phyloP scores from a whole-genome alignment of 2,888 invertebrate genomes.

The Oxystoma pomonae region DNA sequence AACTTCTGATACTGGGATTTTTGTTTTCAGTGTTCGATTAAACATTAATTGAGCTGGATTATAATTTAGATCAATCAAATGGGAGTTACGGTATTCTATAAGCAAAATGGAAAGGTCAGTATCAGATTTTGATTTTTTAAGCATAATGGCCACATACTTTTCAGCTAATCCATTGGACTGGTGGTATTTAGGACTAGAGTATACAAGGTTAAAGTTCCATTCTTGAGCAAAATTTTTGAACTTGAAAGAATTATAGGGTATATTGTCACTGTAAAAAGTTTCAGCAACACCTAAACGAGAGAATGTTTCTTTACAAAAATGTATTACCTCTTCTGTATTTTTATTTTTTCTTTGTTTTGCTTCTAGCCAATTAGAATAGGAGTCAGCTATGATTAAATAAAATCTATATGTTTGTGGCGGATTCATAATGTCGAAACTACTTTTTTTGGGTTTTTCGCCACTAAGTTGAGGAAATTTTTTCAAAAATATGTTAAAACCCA shows the following conservation, averaged over 20 bases:
- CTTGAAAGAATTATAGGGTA: conserved; percentile 21
- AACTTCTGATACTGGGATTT: no score
- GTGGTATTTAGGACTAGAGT: neutral
- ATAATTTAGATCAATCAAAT: no score
- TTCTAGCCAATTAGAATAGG: conserved; percentile 15
- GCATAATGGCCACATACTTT: conserved; percentile 3
- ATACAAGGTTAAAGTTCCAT: conserved; percentile 3
- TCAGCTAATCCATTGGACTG: conserved; percentile 4
- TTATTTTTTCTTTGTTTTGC: neutral
- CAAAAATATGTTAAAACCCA: no score
- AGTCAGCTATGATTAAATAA: conserved; percentile 1
- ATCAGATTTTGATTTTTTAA: neutral
- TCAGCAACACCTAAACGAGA: conserved; percentile 20
- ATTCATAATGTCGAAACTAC: no score
- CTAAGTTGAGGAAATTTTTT: no score
- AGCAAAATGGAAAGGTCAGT: neutral
- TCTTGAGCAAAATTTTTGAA: conserved; percentile 10
- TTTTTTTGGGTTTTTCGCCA: no score
- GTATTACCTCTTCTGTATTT: neutral
- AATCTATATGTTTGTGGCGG: no score
- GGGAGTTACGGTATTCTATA: no score
- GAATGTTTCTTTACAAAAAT: conserved; percentile 20
- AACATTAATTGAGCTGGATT: no score
- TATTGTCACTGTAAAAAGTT: conserved; percentile 24
- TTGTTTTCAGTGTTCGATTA: no score